Evolutionary conservation across 2,113 vertebrate species (phyloP), one percentile per base, ranked within the genome.

Genomic region (Etia nguti): DNA sequence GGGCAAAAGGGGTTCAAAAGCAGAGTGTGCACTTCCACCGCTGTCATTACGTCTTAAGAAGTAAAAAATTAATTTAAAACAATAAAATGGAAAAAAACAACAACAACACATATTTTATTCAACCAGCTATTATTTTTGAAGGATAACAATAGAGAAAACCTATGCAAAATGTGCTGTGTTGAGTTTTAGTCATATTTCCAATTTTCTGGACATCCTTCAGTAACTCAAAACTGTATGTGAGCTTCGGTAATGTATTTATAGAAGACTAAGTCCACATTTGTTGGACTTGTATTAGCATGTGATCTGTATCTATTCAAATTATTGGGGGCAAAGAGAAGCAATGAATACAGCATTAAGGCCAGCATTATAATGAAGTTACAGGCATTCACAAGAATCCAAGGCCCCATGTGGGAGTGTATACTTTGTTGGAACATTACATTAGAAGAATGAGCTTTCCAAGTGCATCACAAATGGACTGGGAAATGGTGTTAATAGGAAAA

Each of bases 31-130:
- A 4, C 98, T 98, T 68, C 96, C 98, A 68, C 96, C 96, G 88
- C 97, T 98, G 86, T 98, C 97, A 0, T 97, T 97, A 60, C 98
- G 98, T 93, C 98, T 99, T 85, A 0, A 6, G 85, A 41, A 60
- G 82, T 2, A 15, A 52, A 86, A 86, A 82, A 22, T 43, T 5
- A 0, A 4, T 41, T 2, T 10, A 55, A 79, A 65, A 8, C 60
- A 41, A 38, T 41, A 68, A 38, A 65, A 38, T 26, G 12, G n/a
- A 46, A 46, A 46, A 26, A 73, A 0, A 20, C 57, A 70, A 20
- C 60, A 62, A 34, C 6, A 79, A 80, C 80, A 24, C 82, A 1
- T 4, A 34, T 5, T 6, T 55, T 5, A 80, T 8, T 7, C 8
- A 6, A 75, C 7, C 36, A 20, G 46, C 16, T 8, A 43, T 26